A percentile compares a stretch with the other conserved stretches of the same genome.
phyloP scores from a whole-genome alignment of 2,888 invertebrate genomes.

The Eristalinus aeneus region DNA sequence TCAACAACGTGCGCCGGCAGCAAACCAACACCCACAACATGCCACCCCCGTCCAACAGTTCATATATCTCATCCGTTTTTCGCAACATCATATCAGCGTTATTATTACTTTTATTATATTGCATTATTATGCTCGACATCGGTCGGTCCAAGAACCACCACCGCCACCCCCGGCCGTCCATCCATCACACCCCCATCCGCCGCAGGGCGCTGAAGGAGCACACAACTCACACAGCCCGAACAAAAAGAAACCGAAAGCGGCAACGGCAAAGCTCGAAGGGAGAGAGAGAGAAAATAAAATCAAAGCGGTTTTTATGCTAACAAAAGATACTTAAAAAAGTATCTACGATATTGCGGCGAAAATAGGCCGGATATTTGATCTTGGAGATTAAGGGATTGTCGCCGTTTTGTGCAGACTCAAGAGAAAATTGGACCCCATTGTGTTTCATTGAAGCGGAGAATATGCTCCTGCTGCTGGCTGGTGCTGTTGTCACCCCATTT shows the following conservation, averaged over 20 bases:
- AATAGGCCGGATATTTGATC: constrained; percentile 75
- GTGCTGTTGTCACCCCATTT: neutral
- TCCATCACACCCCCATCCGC: constrained; percentile 11
- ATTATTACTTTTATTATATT: constrained; percentile 71
- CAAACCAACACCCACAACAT: constrained; percentile 7
- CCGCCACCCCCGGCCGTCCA: neutral
- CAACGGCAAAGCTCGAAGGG: neutral
- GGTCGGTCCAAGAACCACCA: constrained; percentile 47
- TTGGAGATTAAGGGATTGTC: constrained; percentile 74
- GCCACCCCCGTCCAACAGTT: constrained; percentile 1
- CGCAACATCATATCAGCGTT: constrained; percentile 69
- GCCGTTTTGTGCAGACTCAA: constrained; percentile 74
- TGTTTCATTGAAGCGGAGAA: constrained; percentile 73
- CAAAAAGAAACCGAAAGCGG: constrained; percentile 15
- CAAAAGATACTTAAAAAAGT: constrained; percentile 71
- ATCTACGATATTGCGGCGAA: constrained; percentile 73
- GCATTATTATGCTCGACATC: constrained; percentile 69
- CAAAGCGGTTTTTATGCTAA: constrained; percentile 68
- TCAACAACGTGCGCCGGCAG: constrained; percentile 56
- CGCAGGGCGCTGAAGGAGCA: constrained; percentile 6
- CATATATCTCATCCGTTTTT: constrained; percentile 64
- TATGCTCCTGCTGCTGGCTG: constrained; percentile 49
- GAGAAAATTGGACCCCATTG: constrained; percentile 74
- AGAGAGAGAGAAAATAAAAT: constrained; percentile 59
- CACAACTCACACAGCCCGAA: constrained; percentile 22